Evolutionary conservation across 2,113 vertebrate genomes (phyloP).

Genomic region (Equus quagga): DNA sequence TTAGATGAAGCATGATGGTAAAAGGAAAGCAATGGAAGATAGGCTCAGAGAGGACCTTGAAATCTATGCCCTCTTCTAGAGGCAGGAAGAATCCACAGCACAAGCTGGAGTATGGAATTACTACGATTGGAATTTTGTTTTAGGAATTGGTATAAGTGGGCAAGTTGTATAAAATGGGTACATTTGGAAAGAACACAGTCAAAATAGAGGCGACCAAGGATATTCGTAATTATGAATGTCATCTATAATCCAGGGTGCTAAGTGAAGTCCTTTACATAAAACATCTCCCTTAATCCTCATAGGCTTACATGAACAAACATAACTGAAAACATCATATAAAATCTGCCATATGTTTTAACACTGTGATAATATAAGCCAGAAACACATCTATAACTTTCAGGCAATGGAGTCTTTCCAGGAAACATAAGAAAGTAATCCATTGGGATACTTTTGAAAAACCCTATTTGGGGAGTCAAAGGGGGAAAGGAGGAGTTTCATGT

Average conservation of each 20-base stretch:
- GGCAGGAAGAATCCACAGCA: background rate
- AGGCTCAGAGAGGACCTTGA: too few relatives aligned
- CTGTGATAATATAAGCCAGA: background rate
- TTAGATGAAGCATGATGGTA: background rate
- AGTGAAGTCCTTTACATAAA: background rate
- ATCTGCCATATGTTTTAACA: background rate
- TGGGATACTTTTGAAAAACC: background rate
- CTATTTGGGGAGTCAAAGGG: background rate
- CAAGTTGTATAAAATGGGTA: background rate
- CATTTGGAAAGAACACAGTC: background rate
- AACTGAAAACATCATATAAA: background rate
- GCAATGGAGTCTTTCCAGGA: background rate
- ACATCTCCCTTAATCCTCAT: background rate
- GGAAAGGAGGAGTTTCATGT: background rate
- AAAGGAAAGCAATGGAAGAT: background rate
- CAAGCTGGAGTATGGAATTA: background rate
- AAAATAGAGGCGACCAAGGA: background rate
- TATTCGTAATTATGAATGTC: background rate
- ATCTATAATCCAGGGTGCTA: background rate
- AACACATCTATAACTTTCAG: background rate
- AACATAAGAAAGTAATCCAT: background rate
- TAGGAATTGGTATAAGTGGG: background rate
- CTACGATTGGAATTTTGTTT: background rate
- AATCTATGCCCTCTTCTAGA: background rate
- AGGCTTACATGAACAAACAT: background rate